phyloP scores from a whole-genome alignment of 2,797 vertebrate species.

The Notoglanidium macrostoma region DNA sequence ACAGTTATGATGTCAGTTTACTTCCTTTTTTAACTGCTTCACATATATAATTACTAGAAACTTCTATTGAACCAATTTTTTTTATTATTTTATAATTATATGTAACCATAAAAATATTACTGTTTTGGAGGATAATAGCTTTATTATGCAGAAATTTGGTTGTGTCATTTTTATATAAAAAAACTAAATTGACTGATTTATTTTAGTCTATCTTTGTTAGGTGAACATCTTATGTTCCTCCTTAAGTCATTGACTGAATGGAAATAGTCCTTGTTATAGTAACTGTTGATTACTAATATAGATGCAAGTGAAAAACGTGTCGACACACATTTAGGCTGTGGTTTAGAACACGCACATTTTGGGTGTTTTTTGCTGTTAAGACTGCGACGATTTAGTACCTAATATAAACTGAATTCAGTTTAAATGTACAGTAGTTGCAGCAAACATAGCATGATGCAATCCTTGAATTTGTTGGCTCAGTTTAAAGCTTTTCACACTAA shows the following conservation, averaged over 20 bases:
- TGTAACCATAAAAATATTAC: background rate
- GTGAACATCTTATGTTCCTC: background rate
- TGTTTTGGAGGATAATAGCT: background rate
- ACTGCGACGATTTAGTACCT: background rate
- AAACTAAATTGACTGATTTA: background rate
- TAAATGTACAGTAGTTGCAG: background rate
- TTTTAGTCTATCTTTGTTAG: background rate
- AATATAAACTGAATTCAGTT: background rate
- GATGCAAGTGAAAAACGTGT: background rate
- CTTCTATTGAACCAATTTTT: background rate
- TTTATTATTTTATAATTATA: background rate
- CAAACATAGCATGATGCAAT: background rate
- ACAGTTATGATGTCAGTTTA: background rate
- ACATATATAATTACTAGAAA: background rate
- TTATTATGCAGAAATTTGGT: background rate
- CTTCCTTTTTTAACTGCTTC: background rate
- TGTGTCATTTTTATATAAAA: background rate
- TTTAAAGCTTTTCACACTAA: background rate
- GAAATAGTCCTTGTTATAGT: background rate
- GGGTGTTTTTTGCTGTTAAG: background rate
- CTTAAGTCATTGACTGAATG: background rate
- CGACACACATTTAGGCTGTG: background rate
- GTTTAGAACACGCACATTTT: background rate
- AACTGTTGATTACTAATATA: background rate
- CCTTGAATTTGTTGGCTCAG: background rate